Evolutionary conservation across 2,888 invertebrate genomes (phyloP).

Genomic region (Phrixothrix hirtus): DNA sequence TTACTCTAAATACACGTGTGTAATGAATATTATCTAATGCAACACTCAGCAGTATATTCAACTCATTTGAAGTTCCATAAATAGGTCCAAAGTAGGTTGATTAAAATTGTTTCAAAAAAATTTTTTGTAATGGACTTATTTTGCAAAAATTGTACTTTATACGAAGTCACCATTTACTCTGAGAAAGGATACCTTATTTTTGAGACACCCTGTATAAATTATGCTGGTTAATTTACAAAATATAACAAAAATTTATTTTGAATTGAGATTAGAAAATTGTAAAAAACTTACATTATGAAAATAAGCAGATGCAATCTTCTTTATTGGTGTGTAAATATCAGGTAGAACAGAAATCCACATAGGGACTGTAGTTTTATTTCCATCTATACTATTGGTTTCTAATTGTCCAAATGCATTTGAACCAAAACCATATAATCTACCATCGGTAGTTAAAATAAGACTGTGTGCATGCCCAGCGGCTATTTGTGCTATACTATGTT

Average conservation of each 20-base stretch:
- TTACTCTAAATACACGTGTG: too few species aligned
- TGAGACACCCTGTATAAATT: too few species aligned
- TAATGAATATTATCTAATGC: too few species aligned
- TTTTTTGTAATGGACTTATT: too few species aligned
- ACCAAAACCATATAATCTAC: slow-evolving; percentile 70
- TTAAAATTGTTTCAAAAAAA: too few species aligned
- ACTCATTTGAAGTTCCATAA: too few species aligned
- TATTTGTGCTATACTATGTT: slow-evolving; percentile 57
- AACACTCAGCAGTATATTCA: too few species aligned
- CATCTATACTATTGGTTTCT: slow-evolving; percentile 55
- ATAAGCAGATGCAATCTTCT: slow-evolving; percentile 68
- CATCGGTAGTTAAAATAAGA: slow-evolving; percentile 67
- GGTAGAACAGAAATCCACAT: slow-evolving; percentile 59
- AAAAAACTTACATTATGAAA: slow-evolving; percentile 72
- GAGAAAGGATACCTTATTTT: too few species aligned
- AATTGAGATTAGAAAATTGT: not conserved
- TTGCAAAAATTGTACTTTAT: too few species aligned
- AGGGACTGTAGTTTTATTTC: slow-evolving; percentile 66
- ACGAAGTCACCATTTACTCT: too few species aligned
- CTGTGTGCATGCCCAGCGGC: slow-evolving; percentile 76
- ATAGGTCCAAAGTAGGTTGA: too few species aligned
- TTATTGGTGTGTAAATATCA: slow-evolving; percentile 53
- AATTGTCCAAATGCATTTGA: slow-evolving; percentile 82
- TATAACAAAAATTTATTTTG: not conserved
- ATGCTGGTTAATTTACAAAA: too few species aligned